phyloP scores from a whole-genome alignment of 2,797 vertebrate genomes.

The Sarcophilus harrisii region DNA sequence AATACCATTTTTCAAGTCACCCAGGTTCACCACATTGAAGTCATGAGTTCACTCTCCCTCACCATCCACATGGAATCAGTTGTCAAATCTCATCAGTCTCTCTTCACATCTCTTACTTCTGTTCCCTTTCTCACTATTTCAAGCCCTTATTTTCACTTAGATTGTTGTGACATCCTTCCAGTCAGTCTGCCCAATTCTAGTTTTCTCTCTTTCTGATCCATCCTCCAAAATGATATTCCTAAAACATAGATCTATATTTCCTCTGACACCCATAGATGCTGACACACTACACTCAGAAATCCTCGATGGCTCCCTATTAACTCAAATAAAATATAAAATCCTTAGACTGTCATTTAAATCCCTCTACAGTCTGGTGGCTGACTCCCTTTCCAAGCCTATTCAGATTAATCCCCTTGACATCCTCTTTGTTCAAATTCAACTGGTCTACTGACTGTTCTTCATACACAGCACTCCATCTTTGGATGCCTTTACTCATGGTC shows the following conservation, averaged over 20 bases:
- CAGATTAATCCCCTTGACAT: neutral
- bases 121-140: neutral
- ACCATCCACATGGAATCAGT: neutral
- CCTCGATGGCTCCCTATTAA: neutral
- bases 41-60: neutral
- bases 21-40: neutral
- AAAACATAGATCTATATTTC: neutral
- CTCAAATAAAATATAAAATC: neutral
- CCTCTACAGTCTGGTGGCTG: neutral
- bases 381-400: neutral
- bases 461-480: neutral
- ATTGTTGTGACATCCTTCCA: neutral
- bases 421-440: neutral
- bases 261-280: neutral
- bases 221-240: neutral
- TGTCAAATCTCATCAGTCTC: neutral
- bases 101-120: neutral
- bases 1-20: neutral
- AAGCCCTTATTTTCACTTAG: neutral
- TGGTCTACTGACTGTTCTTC: neutral
- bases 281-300: neutral
- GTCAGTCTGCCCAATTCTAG: neutral
- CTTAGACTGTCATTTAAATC: neutral
- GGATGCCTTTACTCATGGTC: neutral
- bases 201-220: neutral